These are phyloP conservation scores for Pammene aurita DNA, from an alignment of 2,888 invertebrate genomes.

Conservation along the genomic window DNA sequence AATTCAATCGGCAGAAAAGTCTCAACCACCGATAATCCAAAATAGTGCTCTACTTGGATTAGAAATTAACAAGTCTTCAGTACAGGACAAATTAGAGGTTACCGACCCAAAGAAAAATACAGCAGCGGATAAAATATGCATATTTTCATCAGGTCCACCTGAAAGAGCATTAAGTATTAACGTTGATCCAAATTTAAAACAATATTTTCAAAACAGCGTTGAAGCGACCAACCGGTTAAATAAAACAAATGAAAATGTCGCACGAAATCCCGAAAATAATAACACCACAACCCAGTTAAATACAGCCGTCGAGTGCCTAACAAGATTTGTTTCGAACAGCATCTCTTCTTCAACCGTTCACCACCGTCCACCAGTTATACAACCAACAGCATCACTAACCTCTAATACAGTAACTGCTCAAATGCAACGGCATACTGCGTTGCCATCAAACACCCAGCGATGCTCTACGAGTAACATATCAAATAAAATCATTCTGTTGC, in stretches of 20 bases:
- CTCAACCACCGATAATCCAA: neutral
- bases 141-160: conserved; percentile 28
- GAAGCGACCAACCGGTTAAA: neutral
- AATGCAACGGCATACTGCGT: neutral
- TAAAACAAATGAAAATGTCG: neutral
- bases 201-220: conserved; percentile 6
- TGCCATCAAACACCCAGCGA: neutral
- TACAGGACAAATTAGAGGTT: neutral
- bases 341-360: neutral
- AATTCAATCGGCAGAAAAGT: neutral
- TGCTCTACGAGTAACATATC: neutral
- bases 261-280: neutral
- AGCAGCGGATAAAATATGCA: conserved; percentile 13
- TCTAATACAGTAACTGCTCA: neutral
- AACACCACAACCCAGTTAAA: neutral
- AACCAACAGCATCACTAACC: neutral
- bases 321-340: neutral
- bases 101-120: neutral
- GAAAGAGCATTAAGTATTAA: conserved; percentile 29
- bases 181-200: conserved; percentile 7
- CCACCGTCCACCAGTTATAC: neutral
- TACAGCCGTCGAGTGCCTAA: neutral
- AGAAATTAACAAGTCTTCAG: neutral
- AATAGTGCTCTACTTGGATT: neutral
- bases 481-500: neutral